Conservation (phyloP, 2,797 vertebrate genomes). For the Leucoraja ocellata region DNA sequence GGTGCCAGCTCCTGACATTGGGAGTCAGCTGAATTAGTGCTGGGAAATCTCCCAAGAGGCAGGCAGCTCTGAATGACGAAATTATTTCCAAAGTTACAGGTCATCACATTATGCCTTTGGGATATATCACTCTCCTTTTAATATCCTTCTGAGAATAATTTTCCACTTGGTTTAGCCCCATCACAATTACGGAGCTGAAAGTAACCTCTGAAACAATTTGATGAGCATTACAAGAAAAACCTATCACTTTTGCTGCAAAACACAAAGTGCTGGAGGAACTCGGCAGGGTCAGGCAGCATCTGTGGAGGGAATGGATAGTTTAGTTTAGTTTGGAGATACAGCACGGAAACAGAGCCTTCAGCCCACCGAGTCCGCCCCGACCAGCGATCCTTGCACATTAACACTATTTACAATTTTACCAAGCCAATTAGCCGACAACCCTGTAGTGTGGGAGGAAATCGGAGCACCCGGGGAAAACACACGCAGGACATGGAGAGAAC, state of each 20-base stretch:
- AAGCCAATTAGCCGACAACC: too few relatives aligned
- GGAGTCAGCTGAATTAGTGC: slow-evolving; percentile 72
- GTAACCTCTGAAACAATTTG: background rate
- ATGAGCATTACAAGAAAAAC: background rate
- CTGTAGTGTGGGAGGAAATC: too few relatives aligned
- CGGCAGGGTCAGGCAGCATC: too few relatives aligned
- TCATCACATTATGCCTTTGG: slow-evolving; percentile 77
- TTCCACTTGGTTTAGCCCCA: slow-evolving; percentile 77
- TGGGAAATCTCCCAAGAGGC: slow-evolving; percentile 77
- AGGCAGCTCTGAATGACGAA: slow-evolving; percentile 76
- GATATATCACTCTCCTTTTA: slow-evolving; percentile 72
- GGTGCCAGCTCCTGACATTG: slow-evolving; percentile 81
- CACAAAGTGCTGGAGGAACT: too few relatives aligned
- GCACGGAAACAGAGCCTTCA: too few relatives aligned
- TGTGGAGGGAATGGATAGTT: too few relatives aligned
- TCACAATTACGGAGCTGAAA: slow-evolving; percentile 84
- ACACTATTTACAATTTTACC: too few relatives aligned
- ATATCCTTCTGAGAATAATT: slow-evolving; percentile 82
- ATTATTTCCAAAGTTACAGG: slow-evolving; percentile 88
- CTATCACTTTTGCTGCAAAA: background rate
- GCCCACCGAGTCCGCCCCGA: too few relatives aligned
- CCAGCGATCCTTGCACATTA: too few relatives aligned
- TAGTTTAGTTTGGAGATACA: too few relatives aligned
- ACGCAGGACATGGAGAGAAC: too few relatives aligned
- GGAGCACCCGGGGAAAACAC: too few relatives aligned